Evolutionary conservation across 2,113 vertebrate genomes (phyloP).

Genomic region (Opisthocomus hoazin): DNA sequence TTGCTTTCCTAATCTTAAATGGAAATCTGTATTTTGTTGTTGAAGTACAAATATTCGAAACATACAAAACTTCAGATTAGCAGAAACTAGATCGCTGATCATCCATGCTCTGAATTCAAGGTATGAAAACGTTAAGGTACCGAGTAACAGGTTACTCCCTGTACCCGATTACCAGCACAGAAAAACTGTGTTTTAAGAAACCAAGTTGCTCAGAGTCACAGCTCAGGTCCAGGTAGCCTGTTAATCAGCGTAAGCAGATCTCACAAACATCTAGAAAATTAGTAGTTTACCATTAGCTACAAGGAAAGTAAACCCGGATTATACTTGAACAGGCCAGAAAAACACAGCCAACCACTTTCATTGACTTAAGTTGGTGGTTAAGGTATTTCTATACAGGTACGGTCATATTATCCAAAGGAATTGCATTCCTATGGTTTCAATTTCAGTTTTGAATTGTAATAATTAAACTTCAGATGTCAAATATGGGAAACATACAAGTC

Average conservation of each 20-base stretch:
- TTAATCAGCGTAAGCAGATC: neutral
- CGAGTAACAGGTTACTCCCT: neutral
- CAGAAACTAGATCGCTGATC: neutral
- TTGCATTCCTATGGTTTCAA: neutral
- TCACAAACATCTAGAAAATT: neutral
- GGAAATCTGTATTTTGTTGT: neutral
- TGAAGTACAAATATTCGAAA: neutral
- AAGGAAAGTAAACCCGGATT: neutral
- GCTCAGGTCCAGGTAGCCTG: neutral
- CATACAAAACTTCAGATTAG: neutral
- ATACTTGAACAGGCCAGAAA: neutral
- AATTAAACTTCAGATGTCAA: neutral
- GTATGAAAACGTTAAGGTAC: neutral
- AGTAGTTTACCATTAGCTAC: neutral
- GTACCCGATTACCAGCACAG: neutral
- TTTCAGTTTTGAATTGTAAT: neutral
- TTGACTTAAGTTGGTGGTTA: neutral
- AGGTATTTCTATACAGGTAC: neutral
- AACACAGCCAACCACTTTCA: neutral
- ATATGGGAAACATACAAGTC: neutral
- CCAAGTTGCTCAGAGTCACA: neutral
- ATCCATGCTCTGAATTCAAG: neutral
- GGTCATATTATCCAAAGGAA: neutral
- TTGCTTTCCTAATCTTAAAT: neutral
- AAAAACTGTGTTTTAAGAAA: neutral